phyloP scores from a whole-genome alignment of 2,797 vertebrate genomes.

The Limnodromus scolopaceus region DNA sequence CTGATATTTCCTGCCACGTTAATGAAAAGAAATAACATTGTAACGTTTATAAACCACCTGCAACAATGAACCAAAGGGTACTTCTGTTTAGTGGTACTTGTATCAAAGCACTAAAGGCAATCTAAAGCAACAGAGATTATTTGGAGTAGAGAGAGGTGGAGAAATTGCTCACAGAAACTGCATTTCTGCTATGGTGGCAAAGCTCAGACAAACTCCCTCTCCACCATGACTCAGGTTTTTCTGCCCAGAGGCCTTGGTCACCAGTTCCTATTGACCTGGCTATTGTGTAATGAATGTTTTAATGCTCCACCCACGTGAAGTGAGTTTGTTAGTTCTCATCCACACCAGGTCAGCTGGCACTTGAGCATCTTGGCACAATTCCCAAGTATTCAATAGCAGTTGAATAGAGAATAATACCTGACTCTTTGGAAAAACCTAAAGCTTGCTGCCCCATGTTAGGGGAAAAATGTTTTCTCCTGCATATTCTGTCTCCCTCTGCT shows the following conservation, averaged over 20 bases:
- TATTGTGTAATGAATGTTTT: background rate
- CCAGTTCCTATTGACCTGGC: background rate
- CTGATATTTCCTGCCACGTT: background rate
- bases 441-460: background rate
- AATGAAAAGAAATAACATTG: background rate
- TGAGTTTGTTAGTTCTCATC: background rate
- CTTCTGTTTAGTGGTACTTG: background rate
- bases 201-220: background rate
- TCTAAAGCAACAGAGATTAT: background rate
- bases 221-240: fast-evolving
- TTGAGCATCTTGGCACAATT: background rate
- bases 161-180: background rate
- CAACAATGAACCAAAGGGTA: background rate
- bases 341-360: background rate
- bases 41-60: background rate
- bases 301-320: background rate
- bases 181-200: background rate
- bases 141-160: background rate
- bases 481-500: background rate
- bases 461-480: background rate
- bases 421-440: background rate
- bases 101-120: background rate
- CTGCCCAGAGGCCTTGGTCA: background rate
- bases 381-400: no score
- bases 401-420: background rate